Base-by-base conservation (phyloP, 2,113 vertebrate genomes). In the Prinia subflava region DNA sequence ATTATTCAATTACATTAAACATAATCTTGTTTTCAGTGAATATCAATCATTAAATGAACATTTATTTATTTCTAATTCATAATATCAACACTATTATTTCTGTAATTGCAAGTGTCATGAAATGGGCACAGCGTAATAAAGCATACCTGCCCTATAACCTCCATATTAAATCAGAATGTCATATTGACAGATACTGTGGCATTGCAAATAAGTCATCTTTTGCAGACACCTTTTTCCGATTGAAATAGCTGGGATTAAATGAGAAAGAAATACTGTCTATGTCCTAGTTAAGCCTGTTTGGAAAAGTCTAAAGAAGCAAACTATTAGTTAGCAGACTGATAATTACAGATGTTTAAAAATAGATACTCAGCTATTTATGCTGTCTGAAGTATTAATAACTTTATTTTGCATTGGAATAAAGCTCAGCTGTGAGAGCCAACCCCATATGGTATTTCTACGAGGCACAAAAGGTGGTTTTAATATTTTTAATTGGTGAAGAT, bases 1-100 rank as follows among this genome's bases (percentile, higher is more conserved):
- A 95, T 95, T 95, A 94, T 94, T 92, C 76, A 88, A 94, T 95
- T 94, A 68, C 47, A 90, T 95, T 93, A 96, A 95, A 93, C 42
- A 81, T 94, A 95, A 92, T 83, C 60, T 92, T 94, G 90, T 86
- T 96, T 94, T 94, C 86, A 81, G 62, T 31, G 78, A 82, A 62
- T 96, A 94, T 97, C 92, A 92, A 84, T 93, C 90, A 93, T 89
- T 68, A 68, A 71, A 81, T 50, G 73, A 92, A 62, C 65, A 92
- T 82, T 87, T 95, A 76, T 96, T 95, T 96, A 83, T 90, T 96
- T 95, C 77, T 87, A 82, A 84, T 94, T 90, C 53, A 23, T 92
- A 71, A 83, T 73, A 90, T 78, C 79, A 92, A 90, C 92, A 89
- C 57, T 90, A 92, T 95, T 94, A 71, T 47, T 95, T 96, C 60